phyloP scores from a whole-genome alignment of 2,888 invertebrate species.

The Drosophila trichaetosa region DNA sequence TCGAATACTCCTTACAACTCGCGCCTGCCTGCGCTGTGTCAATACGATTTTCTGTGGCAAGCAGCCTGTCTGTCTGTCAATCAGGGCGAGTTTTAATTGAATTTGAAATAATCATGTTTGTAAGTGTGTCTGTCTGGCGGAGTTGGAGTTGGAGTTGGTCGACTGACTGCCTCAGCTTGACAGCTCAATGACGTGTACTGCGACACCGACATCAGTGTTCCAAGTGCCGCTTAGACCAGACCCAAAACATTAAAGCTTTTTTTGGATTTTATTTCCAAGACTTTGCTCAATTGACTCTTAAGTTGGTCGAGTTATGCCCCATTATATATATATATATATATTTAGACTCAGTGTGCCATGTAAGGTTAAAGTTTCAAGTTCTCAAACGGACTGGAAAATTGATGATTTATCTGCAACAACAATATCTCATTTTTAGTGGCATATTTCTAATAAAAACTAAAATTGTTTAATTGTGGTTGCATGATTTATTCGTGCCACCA shows the following conservation, averaged over 20 bases:
- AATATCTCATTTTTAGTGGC: background rate
- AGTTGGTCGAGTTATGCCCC: background rate
- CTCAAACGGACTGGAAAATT: background rate
- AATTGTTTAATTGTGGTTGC: background rate
- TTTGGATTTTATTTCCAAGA: background rate
- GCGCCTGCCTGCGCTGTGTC: constrained; percentile 29
- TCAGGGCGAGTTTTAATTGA: constrained; percentile 72
- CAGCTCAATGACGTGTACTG: constrained; percentile 65
- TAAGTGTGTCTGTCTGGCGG: background rate
- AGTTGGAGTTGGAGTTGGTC: constrained; percentile 11
- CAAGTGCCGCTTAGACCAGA: constrained; percentile 8
- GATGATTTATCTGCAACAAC: background rate
- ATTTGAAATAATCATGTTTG: constrained; percentile 55
- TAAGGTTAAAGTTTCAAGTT: background rate
- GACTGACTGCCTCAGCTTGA: constrained; percentile 41
- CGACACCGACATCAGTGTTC: constrained; percentile 12
- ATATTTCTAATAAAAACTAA: background rate
- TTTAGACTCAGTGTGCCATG: background rate
- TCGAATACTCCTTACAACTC: constrained; percentile 29
- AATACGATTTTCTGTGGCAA: constrained; percentile 24
- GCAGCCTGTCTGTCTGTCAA: constrained; percentile 70
- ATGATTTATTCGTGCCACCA: constrained; percentile 1
- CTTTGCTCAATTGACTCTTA: constrained; percentile 4
- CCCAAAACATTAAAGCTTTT: constrained; percentile 7
- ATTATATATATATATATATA: no score